Evolutionary conservation across 2,113 vertebrate genomes (phyloP).

Genomic region (Willisornis vidua): DNA sequence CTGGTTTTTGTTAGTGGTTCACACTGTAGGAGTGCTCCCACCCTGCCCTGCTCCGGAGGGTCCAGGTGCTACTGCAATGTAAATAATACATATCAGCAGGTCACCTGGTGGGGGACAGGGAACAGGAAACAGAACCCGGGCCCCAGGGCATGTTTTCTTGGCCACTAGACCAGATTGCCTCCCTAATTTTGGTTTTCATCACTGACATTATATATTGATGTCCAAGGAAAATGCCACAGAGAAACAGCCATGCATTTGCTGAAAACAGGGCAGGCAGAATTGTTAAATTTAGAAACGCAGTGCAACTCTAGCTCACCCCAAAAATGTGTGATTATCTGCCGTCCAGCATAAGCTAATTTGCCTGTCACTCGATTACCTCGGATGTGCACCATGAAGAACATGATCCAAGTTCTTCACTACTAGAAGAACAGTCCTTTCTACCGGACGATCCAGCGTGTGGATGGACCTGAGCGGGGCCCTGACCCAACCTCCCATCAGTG

Average conservation of each 20-base stretch:
- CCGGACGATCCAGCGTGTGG: not conserved
- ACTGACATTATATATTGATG: not conserved
- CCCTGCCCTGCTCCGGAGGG: not conserved
- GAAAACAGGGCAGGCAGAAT: not conserved
- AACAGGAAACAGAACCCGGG: not conserved
- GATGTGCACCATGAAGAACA: not conserved
- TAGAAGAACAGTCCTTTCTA: not conserved
- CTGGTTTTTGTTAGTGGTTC: not conserved
- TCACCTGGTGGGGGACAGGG: not conserved
- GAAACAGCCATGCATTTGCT: not conserved
- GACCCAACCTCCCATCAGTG: not conserved
- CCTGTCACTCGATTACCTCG: not conserved
- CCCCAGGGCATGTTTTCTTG: not conserved
- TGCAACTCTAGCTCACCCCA: not conserved
- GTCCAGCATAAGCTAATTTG: not conserved
- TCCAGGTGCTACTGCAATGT: not conserved
- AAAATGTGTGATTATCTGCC: not conserved
- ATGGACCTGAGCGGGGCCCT: accelerated
- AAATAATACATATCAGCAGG: not conserved
- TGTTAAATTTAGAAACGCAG: not conserved
- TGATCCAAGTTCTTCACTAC: accelerated
- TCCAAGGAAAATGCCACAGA: not conserved
- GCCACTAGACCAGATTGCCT: not conserved
- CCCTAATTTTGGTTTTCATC: not conserved
- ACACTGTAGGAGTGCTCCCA: not conserved